These are phyloP conservation scores for Cirrhinus mrigala DNA, from an alignment of 2,797 vertebrate species.

Conservation along the genomic window DNA sequence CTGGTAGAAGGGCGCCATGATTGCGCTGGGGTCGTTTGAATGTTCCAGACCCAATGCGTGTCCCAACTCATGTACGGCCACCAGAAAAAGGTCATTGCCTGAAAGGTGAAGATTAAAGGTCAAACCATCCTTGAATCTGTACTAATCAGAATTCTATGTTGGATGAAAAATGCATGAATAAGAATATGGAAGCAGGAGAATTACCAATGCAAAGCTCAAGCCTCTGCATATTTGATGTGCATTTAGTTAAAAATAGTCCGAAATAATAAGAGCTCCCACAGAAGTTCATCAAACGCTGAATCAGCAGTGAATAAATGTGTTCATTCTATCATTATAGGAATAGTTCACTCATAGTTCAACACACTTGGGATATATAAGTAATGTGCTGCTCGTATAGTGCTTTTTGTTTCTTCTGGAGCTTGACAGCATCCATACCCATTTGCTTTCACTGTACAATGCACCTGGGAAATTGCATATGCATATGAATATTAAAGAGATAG, in stretches of 20 bases:
- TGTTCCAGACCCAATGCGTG: slow-evolving; percentile 94
- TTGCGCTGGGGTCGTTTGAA: slow-evolving; percentile 95
- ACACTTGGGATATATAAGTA: slow-evolving; percentile 9
- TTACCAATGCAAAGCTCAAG: background rate
- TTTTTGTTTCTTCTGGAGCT: background rate
- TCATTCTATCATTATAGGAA: slow-evolving; percentile 10
- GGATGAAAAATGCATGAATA: background rate
- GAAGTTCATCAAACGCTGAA: background rate
- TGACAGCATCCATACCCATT: slow-evolving; percentile 11
- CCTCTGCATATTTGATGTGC: slow-evolving; percentile 19
- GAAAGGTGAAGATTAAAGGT: slow-evolving; percentile 37
- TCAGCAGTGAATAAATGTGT: slow-evolving; percentile 29
- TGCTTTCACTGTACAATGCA: background rate
- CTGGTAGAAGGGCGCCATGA: slow-evolving; percentile 99
- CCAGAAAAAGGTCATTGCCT: slow-evolving; percentile 97
- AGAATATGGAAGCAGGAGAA: background rate
- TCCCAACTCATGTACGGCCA: slow-evolving; percentile 94
- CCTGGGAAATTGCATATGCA: slow-evolving; percentile 3
- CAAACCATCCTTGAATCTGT: background rate
- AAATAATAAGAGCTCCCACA: slow-evolving; percentile 7
- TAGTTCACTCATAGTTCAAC: slow-evolving; percentile 17
- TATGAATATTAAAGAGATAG: background rate
- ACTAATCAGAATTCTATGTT: slow-evolving; percentile 3
- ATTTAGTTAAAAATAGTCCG: background rate
- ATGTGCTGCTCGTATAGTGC: background rate